Base-by-base conservation (phyloP, 2,113 vertebrate genomes). In the Tympanuchus pallidicinctus region DNA sequence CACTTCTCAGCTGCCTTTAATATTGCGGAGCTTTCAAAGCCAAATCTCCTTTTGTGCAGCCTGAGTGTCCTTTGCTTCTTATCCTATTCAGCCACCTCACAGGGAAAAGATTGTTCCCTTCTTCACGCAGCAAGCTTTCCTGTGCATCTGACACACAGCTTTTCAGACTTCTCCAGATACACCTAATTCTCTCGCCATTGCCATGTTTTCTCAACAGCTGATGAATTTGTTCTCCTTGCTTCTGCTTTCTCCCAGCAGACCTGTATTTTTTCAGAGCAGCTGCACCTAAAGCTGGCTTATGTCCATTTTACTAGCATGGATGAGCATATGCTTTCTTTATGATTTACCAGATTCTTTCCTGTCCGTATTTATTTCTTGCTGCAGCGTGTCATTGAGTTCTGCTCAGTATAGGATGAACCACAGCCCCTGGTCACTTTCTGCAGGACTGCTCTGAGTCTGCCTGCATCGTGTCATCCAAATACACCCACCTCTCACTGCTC, bases 361-460 rank as follows among this genome's bases (percentile, higher is more conserved):
- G 52, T 67, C 84, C 38, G 13, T 60, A 42, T 30, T 69, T n/a
- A 54, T 71, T 88, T 48, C 32, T 78, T 90, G 50, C 61, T 64
- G 43, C 8, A 74, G 14, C 7, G 17, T 12, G 30, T 66, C 80
- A 80, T 15, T 42, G 38, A 4, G 7, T 66, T 0, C 0, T 47
- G 21, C 16, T 83, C 16, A 63, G 45, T 45, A 57, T 83, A 64
- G 25, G 90, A 83, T 11, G 12, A 75, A 87, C 60, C 74, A 28
- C 38, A 89, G 43, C 3, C 28, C 52, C 52, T 52, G 52, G 52
- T 47, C 11, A 6, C 13, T 17, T 42, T 60, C 56, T 76, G 66
- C 52, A 76, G 70, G 84, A 64, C 25, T 65, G 24, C 48, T 24
- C 34, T 40, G 21, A 16, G 30, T 36, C 64, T 71, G 24, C 66